These are phyloP conservation scores for Heliocidaris tuberculata DNA, from an alignment of 35 echinoderm and acorn worm species.

Conservation along the genomic window DNA sequence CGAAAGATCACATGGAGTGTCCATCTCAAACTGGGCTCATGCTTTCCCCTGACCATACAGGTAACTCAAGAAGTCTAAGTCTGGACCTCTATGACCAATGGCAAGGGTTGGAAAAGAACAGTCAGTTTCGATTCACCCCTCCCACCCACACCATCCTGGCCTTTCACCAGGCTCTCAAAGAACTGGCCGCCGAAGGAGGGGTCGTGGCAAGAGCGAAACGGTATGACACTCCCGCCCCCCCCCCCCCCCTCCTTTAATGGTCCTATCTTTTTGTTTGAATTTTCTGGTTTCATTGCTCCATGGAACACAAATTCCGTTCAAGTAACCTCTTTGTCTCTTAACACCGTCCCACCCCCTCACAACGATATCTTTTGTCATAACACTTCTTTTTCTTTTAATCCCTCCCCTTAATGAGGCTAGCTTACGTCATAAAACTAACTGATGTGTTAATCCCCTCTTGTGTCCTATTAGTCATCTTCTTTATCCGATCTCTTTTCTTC, in stretches of 20 bases:
- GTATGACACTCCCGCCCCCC: constrained; percentile 35
- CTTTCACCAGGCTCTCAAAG: constrained; percentile 75
- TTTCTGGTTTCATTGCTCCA: background rate
- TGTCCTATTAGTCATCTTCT: too few species aligned
- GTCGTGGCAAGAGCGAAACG: constrained; percentile 57
- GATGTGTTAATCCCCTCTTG: too few species aligned
- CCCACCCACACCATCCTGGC: constrained; percentile 86
- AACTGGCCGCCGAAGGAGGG: constrained; percentile 77
- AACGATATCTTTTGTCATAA: too few species aligned
- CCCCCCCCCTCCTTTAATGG: background rate
- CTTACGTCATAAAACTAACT: too few species aligned
- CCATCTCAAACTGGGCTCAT: background rate
- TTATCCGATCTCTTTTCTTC: too few species aligned
- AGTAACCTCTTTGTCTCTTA: too few species aligned
- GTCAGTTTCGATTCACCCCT: constrained; percentile 87
- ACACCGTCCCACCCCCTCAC: too few species aligned
- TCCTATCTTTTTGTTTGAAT: background rate
- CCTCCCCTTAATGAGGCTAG: too few species aligned
- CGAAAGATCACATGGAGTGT: too few species aligned
- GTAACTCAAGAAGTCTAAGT: constrained; percentile 67
- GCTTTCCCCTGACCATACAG: background rate
- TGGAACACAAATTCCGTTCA: background rate
- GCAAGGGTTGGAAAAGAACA: constrained; percentile 66
- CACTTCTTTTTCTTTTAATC: too few species aligned
- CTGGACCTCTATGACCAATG: constrained; percentile 76